Evolutionary conservation across 2,113 vertebrate genomes (phyloP), one percentile per base, ranked within the genome.

Genomic region (Indicator indicator): DNA sequence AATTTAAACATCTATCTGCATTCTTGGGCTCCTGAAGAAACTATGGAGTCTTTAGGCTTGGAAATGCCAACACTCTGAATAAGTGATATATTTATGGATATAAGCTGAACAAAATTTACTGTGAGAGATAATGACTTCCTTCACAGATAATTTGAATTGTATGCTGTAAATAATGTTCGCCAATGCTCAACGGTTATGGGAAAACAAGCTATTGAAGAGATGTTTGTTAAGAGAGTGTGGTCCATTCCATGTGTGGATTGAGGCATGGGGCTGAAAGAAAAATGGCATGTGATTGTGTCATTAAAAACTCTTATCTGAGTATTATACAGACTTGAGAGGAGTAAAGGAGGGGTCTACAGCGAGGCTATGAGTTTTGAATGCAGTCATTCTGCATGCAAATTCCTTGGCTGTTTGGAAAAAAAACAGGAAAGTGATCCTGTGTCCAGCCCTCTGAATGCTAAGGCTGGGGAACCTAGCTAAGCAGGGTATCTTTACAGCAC

Each of bases 311-410:
- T 60, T 76, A n/a, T 46, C 48, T 38, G 26, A 63, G 38, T 16
- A 23, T 59, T 16, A 23, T 59, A 36, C 4, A 56, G 64, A 33
- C 23, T 7, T 5, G 44, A 74, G 11, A 86, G 64, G 16, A 30
- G 27, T 78, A 63, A 88, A 46, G 14, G 38, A 48, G 36, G n/a
- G 10, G 63, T 52, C 56, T 58, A 15, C 58, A 83, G 1, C 14
- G 16, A 17, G 0, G 0, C 52, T 63, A 33, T 0, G 0, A 38
- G 54, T 42, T 77, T 77, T n/a, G 42, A 40, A 76, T 0, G 0
- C 23, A 44, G 17, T 9, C 7, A 3, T 52, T 86, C 80, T 73
- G 19, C 8, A 16, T 24, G 75, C 28, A 46, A 33, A 70, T 70
- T 62, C 44, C 20, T 73, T 63, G 24, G 9, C 20, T 60, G 18